phyloP scores from a whole-genome alignment of 2,797 vertebrate genomes.

The Nasua narica region DNA sequence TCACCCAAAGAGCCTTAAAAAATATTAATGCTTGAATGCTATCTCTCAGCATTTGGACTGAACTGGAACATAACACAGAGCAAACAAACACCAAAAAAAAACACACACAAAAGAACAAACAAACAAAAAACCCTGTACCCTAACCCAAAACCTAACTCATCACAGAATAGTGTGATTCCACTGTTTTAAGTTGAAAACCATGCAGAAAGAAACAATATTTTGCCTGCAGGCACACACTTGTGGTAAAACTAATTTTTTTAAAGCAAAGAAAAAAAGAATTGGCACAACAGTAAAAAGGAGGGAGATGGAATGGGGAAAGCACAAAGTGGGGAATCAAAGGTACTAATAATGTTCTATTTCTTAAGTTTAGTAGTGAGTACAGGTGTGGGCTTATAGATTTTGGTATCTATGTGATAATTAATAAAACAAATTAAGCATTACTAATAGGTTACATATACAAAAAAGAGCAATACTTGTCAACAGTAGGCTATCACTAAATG shows the following conservation, averaged over 20 bases:
- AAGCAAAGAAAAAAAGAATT: background rate
- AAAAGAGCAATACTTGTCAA: background rate
- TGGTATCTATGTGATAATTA: background rate
- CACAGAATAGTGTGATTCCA: background rate
- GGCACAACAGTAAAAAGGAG: background rate
- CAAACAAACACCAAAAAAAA: background rate
- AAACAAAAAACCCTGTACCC: background rate
- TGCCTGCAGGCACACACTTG: background rate
- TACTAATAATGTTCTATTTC: background rate
- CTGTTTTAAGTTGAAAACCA: background rate
- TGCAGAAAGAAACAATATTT: background rate
- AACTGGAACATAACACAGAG: background rate
- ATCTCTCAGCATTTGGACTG: background rate
- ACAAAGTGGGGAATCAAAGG: background rate
- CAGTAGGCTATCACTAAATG: background rate
- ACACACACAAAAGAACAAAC: background rate
- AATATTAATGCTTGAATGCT: background rate
- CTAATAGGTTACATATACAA: background rate
- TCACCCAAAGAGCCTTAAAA: background rate
- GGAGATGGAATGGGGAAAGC: background rate
- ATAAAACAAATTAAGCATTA: background rate
- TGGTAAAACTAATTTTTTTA: background rate
- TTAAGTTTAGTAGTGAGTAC: background rate
- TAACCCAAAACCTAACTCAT: background rate
- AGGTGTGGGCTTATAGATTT: background rate